These are phyloP conservation scores for Cynodonichthys magdalenae DNA, from an alignment of 2,797 vertebrate genomes.

Conservation along the genomic window DNA sequence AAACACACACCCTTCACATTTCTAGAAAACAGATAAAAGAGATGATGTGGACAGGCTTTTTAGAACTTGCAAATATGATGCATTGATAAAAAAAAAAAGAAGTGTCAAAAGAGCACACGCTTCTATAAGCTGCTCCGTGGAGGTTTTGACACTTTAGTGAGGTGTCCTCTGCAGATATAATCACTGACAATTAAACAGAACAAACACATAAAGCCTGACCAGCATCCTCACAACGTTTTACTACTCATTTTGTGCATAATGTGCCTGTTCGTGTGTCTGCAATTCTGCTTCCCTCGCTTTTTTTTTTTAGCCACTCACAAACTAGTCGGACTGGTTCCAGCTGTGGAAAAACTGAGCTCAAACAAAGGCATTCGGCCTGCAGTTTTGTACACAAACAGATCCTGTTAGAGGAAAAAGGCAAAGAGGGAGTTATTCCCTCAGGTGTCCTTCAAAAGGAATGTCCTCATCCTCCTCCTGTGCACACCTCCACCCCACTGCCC, in stretches of 20 bases:
- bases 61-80: slow-evolving; percentile 47
- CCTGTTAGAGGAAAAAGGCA: not conserved
- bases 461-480: slow-evolving; percentile 26
- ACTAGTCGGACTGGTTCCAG: slow-evolving; percentile 69
- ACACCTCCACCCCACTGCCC: slow-evolving; percentile 2
- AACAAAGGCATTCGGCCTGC: slow-evolving; percentile 41
- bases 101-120: slow-evolving; percentile 28
- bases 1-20: not conserved
- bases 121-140: slow-evolving; percentile 35
- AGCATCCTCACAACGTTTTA: slow-evolving; percentile 14
- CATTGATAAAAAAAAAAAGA: slow-evolving; percentile 42
- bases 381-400: slow-evolving; percentile 42
- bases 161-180: slow-evolving; percentile 9
- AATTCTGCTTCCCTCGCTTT: not conserved
- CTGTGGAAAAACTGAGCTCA: slow-evolving; percentile 18
- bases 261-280: slow-evolving; percentile 27
- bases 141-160: slow-evolving; percentile 23
- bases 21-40: too few relatives aligned
- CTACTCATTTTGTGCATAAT: slow-evolving; percentile 33
- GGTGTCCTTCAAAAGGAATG: slow-evolving; percentile 55
- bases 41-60: slow-evolving; percentile 12
- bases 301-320: slow-evolving; percentile 15
- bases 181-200: slow-evolving; percentile 20
- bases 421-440: slow-evolving; percentile 7
- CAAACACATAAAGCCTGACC: slow-evolving; percentile 43